Percentiles rank a stretch among this genome's conserved stretches.
These are phyloP conservation scores for Metellina segmentata DNA, from an alignment of 2,888 invertebrate genomes.

Conservation along the genomic window DNA sequence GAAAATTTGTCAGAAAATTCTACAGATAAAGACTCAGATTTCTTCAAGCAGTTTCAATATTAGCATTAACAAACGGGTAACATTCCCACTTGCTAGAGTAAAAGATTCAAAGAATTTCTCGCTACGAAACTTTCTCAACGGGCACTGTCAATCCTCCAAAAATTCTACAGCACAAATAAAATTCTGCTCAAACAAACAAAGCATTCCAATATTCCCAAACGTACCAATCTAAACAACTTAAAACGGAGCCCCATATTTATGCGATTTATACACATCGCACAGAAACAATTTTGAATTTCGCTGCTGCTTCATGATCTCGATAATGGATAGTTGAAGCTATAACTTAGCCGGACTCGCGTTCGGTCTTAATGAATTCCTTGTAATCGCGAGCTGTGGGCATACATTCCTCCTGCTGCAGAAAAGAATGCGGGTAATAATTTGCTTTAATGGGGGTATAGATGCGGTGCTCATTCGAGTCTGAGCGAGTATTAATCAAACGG, in stretches of 20 bases:
- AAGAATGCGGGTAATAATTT: slow-evolving; percentile 68
- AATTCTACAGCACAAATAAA: too few relatives aligned
- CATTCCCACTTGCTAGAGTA: too few relatives aligned
- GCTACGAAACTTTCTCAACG: too few relatives aligned
- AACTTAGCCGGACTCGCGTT: slow-evolving; percentile 8
- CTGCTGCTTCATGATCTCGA: background rate
- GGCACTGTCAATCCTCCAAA: too few relatives aligned
- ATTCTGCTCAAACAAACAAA: too few relatives aligned
- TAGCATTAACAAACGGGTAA: too few relatives aligned
- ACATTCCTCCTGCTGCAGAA: slow-evolving; percentile 33
- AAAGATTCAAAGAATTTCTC: too few relatives aligned
- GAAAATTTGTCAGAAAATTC: too few relatives aligned
- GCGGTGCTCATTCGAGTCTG: slow-evolving; percentile 27
- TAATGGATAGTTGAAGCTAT: background rate
- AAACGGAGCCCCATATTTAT: background rate
- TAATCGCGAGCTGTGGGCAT: slow-evolving; percentile 38
- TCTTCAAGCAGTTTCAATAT: too few relatives aligned
- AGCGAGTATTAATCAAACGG: slow-evolving; percentile 70
- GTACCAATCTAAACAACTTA: background rate
- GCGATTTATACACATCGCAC: background rate
- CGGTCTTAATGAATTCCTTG: slow-evolving; percentile 47
- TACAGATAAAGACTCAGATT: too few relatives aligned
- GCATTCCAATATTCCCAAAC: background rate
- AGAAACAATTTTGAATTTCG: background rate
- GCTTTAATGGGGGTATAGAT: slow-evolving; percentile 56